These are phyloP conservation scores for Micromussa lordhowensis DNA, from an alignment of 92 coral and sea anemone species.

Conservation along the genomic window DNA sequence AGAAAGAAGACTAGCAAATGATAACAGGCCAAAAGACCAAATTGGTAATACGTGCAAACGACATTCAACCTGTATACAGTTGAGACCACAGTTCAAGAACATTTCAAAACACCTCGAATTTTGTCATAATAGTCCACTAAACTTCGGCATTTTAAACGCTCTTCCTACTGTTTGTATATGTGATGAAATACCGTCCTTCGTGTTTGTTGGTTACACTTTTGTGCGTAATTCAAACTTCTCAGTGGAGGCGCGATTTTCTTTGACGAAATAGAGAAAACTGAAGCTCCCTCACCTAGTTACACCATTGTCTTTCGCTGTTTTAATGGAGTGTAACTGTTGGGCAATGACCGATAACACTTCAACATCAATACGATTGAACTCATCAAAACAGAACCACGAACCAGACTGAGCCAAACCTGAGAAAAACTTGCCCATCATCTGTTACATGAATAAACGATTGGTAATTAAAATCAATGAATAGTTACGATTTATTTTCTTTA, in stretches of 20 bases:
- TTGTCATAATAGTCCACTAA: neutral
- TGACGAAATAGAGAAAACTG: too few species aligned
- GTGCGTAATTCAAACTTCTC: neutral
- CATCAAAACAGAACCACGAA: constrained; percentile 98
- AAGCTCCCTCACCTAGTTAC: constrained; percentile 64
- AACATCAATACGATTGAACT: constrained; percentile 98
- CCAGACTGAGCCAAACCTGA: constrained; percentile 96
- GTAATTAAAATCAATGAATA: neutral
- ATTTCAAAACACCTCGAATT: neutral
- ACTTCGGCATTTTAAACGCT: neutral
- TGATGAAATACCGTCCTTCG: neutral
- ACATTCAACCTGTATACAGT: neutral
- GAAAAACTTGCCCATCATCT: constrained; percentile 99
- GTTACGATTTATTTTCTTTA: too few species aligned
- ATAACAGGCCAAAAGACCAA: neutral
- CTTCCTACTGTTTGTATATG: neutral
- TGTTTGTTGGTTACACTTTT: neutral
- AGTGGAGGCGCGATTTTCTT: too few species aligned
- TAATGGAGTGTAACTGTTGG: constrained; percentile 90
- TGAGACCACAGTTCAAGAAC: neutral
- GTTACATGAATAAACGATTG: constrained; percentile 2
- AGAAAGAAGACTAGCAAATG: neutral
- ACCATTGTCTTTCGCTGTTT: constrained; percentile 88
- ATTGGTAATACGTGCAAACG: neutral
- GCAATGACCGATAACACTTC: constrained; percentile 97